A percentile compares a stretch with the other conserved stretches of the same genome.
Conservation (phyloP, 2,888 invertebrate species). For the Acanthoscelides obtectus region DNA sequence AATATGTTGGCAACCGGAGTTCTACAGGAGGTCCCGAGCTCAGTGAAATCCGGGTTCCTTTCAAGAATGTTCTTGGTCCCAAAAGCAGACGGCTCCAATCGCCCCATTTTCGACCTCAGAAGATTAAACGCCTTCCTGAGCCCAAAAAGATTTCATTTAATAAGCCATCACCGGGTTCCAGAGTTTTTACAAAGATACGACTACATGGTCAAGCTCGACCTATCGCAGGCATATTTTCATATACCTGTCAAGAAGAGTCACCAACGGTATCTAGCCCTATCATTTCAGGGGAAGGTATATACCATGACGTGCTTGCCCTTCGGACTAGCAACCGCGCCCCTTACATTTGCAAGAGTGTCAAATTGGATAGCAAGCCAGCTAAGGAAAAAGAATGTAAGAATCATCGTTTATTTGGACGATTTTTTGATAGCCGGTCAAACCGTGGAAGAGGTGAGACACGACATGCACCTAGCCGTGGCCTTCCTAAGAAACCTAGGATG, state of each 20-base stretch:
- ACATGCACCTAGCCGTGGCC: background rate
- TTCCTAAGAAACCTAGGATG: background rate
- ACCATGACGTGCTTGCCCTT: constrained; percentile 26
- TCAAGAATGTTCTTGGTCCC: background rate
- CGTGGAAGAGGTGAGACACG: background rate
- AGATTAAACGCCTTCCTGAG: background rate
- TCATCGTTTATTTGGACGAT: constrained; percentile 27
- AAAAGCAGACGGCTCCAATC: constrained; percentile 6
- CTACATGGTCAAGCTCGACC: constrained; percentile 20
- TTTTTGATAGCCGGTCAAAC: constrained; percentile 11
- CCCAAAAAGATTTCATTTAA: background rate
- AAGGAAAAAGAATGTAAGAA: constrained; percentile 18
- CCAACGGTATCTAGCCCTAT: constrained; percentile 15
- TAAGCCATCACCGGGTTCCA: constrained; percentile 17
- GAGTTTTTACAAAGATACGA: constrained; percentile 20
- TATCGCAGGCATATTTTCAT: constrained; percentile 20
- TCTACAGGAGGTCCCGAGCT: constrained; percentile 2
- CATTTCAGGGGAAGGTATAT: constrained; percentile 9
- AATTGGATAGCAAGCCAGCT: constrained; percentile 27
- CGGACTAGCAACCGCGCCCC: constrained; percentile 27
- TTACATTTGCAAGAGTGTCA: constrained; percentile 21
- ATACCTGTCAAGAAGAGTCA: constrained; percentile 3
- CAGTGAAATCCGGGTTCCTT: constrained; percentile 6
- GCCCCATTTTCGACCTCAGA: constrained; percentile 18
- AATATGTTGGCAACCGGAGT: background rate